phyloP scores from a whole-genome alignment of 2,888 invertebrate species.

The Lacanobia oleracea region DNA sequence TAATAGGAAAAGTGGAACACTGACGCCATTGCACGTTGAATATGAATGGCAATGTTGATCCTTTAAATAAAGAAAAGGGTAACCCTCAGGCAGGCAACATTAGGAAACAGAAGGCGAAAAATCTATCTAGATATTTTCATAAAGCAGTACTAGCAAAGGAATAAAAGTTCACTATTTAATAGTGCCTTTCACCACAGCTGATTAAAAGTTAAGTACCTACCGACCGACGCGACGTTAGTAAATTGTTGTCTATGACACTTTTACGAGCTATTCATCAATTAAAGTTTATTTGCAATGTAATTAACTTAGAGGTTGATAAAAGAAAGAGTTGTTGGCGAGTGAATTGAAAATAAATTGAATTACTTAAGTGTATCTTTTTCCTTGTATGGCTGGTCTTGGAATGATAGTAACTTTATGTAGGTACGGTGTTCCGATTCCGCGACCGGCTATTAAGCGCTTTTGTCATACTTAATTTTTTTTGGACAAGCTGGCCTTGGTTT shows the following conservation, averaged over 20 bases:
- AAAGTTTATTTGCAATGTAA: constrained; percentile 25
- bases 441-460: background rate
- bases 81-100: no score
- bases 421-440: background rate
- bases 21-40: no score
- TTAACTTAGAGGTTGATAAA: constrained; percentile 22
- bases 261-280: constrained; percentile 14
- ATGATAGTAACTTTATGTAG: background rate
- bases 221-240: background rate
- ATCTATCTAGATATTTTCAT: no score
- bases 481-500: no score
- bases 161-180: background rate
- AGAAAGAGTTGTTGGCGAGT: constrained; percentile 13
- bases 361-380: constrained; percentile 7
- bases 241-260: constrained; percentile 1
- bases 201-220: constrained; percentile 15
- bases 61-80: no score
- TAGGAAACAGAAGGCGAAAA: no score
- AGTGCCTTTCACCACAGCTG: constrained; percentile 6
- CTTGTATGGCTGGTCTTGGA: constrained; percentile 7
- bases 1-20: no score
- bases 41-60: no score
- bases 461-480: background rate
- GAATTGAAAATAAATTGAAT: constrained; percentile 22
- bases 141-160: background rate